Base-by-base conservation (phyloP, 2,888 invertebrate species). In the Chironomus riparius region DNA sequence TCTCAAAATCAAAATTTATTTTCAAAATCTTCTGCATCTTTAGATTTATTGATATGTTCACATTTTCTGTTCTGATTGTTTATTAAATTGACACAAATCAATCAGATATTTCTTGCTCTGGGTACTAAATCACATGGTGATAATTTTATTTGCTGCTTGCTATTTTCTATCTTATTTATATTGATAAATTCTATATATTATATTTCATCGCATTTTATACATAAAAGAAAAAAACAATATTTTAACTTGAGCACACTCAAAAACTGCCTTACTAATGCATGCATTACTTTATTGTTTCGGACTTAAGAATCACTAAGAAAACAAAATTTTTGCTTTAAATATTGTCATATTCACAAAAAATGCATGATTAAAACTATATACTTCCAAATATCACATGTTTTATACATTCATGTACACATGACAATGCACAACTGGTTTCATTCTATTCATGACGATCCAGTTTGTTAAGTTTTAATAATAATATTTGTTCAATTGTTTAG, bases 401-500 rank as follows among this genome's bases (percentile, higher is more conserved):
- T 13, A 50, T 4, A 50, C 15, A 50, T n/a, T 15, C 15, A 56
- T 56, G 5, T 18, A 18, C 18, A 56, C 56, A 56, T 15, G n/a
- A 15, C 38, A 56, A 18, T 15, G 56, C n/a, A 56, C 15, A 15
- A 65, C 22, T 38, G 7, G 38, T 38, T 38, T 38, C 38, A 38
- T 38, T 38, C 1, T 10, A 65, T 4, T 65, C 22, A 24, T 65
- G 65, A 56, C 47, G 12, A 21, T 50, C 10, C 48, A 76, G 56
- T 68, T 70, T 71, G 78, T 78, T 78, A 24, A 62, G 38, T 22
- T 13, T 47, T 69, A 38, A 47, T 38, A 15, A 1, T 28, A n/a
- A 24, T 77, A 13, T 70, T 74, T 77, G 65, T 38, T 47, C 47
- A 50, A 70, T 62, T 21, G 13, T 73, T 69, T 62, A 47, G 76